Conservation (phyloP, 2,113 vertebrate species). For the Drymodes brunneopygia region DNA sequence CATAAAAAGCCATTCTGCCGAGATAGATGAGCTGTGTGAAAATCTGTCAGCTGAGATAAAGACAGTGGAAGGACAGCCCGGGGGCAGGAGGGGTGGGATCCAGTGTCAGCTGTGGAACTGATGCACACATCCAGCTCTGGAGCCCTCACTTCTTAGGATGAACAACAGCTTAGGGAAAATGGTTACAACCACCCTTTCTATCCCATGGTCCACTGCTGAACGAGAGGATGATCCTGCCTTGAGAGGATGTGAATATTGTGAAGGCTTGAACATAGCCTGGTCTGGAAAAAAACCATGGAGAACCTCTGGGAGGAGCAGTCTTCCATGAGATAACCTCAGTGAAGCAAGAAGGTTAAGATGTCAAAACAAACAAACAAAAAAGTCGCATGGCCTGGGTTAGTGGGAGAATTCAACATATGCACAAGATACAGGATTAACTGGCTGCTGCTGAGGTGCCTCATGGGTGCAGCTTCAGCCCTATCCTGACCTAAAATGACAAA, state of each 20-base stretch:
- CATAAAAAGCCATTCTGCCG: not conserved
- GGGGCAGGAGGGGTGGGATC: not conserved
- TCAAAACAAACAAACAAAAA: not conserved
- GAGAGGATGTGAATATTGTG: not conserved
- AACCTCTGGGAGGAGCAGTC: not conserved
- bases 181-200: not conserved
- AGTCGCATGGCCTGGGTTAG: not conserved
- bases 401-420: not conserved
- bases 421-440: not conserved
- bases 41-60: conserved; percentile 21
- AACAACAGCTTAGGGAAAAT: not conserved
- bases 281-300: not conserved
- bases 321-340: not conserved
- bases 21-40: conserved; percentile 15
- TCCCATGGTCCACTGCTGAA: not conserved
- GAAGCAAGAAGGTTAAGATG: not conserved
- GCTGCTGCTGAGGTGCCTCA: not conserved
- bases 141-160: not conserved
- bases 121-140: not conserved
- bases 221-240: not conserved
- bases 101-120: not conserved
- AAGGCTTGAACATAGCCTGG: not conserved
- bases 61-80: not conserved
- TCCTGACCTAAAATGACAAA: not conserved
- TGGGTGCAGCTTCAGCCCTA: not conserved